Percentiles rank a stretch among this genome's conserved stretches.
Evolutionary conservation across 2,113 vertebrate genomes (phyloP).

Genomic region (Pseudolaguvia tuberculata): DNA sequence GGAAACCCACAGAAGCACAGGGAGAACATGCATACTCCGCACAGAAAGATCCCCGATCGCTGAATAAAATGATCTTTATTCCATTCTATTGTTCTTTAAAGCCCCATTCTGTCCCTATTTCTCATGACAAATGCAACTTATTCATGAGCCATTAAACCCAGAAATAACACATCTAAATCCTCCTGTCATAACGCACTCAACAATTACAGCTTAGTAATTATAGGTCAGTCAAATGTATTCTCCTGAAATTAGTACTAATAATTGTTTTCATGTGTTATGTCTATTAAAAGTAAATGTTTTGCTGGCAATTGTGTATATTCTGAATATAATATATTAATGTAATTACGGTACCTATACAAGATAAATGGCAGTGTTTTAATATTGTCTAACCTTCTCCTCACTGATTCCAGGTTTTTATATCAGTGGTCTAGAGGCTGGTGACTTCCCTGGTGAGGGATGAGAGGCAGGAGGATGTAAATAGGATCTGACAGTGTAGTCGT

Average conservation of each 20-base stretch:
- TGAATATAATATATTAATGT: not conserved
- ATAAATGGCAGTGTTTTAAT: not conserved
- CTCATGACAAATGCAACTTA: conserved; percentile 19
- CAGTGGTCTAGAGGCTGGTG: conserved; percentile 51
- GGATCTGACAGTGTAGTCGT: conserved; percentile 51
- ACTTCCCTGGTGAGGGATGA: conserved; percentile 48
- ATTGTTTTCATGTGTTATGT: not conserved
- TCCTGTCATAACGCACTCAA: conserved; percentile 23
- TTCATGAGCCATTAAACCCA: conserved; percentile 30
- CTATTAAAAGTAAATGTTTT: conserved; percentile 11
- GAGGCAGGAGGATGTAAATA: conserved; percentile 54
- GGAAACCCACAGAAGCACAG: too few species aligned
- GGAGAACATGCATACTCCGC: too few species aligned
- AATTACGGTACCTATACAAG: not conserved
- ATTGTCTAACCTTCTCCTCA: not conserved
- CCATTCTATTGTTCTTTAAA: not conserved
- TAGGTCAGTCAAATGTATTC: conserved; percentile 12
- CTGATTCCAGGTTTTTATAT: conserved; percentile 25
- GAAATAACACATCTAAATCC: conserved; percentile 20
- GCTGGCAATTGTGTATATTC: too few species aligned
- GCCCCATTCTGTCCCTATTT: not conserved
- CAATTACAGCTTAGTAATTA: conserved; percentile 20
- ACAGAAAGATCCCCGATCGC: too few species aligned
- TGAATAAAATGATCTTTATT: not conserved
- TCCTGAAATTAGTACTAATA: conserved; percentile 1